Evolutionary conservation across 2,888 invertebrate genomes (phyloP).

Genomic region (Caenorhabditis sp.): DNA sequence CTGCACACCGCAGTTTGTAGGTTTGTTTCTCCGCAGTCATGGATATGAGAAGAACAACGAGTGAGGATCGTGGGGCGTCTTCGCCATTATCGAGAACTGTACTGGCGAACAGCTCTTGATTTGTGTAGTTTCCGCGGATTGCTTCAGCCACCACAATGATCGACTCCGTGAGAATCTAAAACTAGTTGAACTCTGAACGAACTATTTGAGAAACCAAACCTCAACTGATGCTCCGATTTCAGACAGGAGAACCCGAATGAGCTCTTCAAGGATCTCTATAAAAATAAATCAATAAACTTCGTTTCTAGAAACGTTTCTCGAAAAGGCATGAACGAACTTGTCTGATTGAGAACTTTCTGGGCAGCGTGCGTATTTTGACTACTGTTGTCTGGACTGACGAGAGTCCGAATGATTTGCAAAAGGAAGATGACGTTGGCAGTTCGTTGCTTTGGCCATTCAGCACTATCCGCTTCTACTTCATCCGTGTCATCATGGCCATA

Average conservation of each 20-base stretch:
- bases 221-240: constrained; percentile 94
- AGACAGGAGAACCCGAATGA: constrained; percentile 95
- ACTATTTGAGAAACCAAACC: constrained; percentile 86
- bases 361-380: constrained; percentile 89
- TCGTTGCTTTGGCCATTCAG: constrained; percentile 86
- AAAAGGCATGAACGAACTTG: constrained; percentile 86
- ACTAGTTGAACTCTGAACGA: not conserved
- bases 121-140: constrained; percentile 92
- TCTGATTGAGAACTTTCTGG: constrained; percentile 92
- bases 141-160: constrained; percentile 94
- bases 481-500: constrained; percentile 80
- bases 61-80: constrained; percentile 88
- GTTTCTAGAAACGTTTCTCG: too few relatives aligned
- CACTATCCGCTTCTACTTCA: constrained; percentile 53
- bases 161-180: constrained; percentile 85
- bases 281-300: too few relatives aligned
- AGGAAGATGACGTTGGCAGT: constrained; percentile 93
- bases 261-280: constrained; percentile 88
- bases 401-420: constrained; percentile 87
- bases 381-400: constrained; percentile 95
- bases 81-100: constrained; percentile 65
- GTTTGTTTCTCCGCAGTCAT: constrained; percentile 99
- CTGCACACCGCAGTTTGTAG: constrained; percentile 92
- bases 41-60: constrained; percentile 95
- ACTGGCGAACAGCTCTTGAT: constrained; percentile 94